Conservation (phyloP, 1,140 invertebrate genomes). For the Drosophila mayri region DNA sequence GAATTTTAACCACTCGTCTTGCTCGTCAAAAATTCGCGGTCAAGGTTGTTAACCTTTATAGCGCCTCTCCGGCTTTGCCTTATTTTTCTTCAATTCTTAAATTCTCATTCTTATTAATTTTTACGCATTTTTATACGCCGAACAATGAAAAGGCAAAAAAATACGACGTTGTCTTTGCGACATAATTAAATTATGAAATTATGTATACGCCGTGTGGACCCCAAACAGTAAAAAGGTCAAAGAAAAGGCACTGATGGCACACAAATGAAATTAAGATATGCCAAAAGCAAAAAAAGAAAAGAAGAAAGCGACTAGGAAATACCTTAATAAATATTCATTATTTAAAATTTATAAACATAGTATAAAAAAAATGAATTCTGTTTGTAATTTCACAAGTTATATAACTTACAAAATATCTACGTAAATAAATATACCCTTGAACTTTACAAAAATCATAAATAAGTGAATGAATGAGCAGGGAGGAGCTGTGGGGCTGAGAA, state of each 20-base stretch:
- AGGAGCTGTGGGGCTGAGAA: conserved; percentile 10
- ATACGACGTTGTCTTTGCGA: conserved; percentile 25
- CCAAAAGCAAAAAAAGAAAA: conserved; percentile 10
- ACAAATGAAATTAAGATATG: conserved; percentile 47
- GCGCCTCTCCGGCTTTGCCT: conserved; percentile 24
- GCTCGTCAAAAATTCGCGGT: conserved; percentile 64
- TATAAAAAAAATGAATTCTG: too few species aligned
- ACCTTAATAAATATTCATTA: not conserved
- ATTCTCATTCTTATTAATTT: conserved; percentile 46
- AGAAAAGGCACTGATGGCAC: conserved; percentile 3
- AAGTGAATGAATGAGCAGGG: conserved; percentile 14
- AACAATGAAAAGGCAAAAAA: conserved; percentile 11
- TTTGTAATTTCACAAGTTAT: not conserved
- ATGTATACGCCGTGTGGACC: conserved; percentile 60
- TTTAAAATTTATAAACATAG: not conserved
- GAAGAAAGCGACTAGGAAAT: not conserved
- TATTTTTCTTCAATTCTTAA: conserved; percentile 10
- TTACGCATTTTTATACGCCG: conserved; percentile 60
- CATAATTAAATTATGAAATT: conserved; percentile 66
- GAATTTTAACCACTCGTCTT: conserved; percentile 13
- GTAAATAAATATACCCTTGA: not conserved
- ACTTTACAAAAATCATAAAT: conserved; percentile 30
- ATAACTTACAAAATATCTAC: not conserved
- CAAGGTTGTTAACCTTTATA: conserved; percentile 78
- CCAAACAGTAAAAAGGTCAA: conserved; percentile 4